Percentiles rank a stretch among this genome's conserved stretches.
Conservation (phyloP, 2,113 vertebrate genomes). For the Syrmaticus mikado region DNA sequence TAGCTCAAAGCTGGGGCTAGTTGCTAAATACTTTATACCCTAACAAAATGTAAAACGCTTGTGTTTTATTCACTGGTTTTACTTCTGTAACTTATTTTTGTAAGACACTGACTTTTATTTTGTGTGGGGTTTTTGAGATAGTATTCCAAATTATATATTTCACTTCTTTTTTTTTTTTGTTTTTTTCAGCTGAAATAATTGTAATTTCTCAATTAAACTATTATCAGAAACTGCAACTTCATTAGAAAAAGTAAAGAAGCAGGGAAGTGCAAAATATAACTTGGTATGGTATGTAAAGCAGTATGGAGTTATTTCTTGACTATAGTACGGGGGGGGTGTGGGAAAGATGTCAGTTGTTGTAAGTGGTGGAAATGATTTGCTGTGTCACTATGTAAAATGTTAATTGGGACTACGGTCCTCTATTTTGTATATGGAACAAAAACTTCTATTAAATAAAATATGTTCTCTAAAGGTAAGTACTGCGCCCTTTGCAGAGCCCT, state of each 20-base stretch:
- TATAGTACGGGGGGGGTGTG: conserved; percentile 20
- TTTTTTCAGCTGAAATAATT: conserved; percentile 44
- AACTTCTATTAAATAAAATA: conserved; percentile 92
- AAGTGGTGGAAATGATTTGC: conserved; percentile 70
- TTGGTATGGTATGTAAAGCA: conserved; percentile 13
- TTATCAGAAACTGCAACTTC: conserved; percentile 45
- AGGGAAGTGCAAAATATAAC: not conserved
- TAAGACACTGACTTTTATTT: conserved; percentile 43
- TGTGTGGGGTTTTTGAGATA: conserved; percentile 38
- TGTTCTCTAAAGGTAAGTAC: conserved; percentile 75
- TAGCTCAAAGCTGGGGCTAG: conserved; percentile 37
- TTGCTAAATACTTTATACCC: conserved; percentile 42
- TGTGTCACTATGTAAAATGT: conserved; percentile 76
- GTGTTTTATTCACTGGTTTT: conserved; percentile 45
- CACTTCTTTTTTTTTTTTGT: conserved; percentile 59
- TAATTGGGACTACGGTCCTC: conserved; percentile 67
- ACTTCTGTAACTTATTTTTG: conserved; percentile 49
- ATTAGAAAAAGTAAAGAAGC: not conserved
- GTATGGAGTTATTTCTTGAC: conserved; percentile 39
- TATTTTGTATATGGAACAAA: conserved; percentile 82
- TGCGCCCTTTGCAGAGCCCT: conserved; percentile 61
- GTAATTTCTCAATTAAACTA: conserved; percentile 58
- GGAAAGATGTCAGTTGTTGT: conserved; percentile 37
- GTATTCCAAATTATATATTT: conserved; percentile 56
- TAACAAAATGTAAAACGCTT: conserved; percentile 41